These are phyloP conservation scores for Cyphomyrus plagiostoma DNA, from an alignment of 2,113 vertebrate genomes.

Conservation along the genomic window DNA sequence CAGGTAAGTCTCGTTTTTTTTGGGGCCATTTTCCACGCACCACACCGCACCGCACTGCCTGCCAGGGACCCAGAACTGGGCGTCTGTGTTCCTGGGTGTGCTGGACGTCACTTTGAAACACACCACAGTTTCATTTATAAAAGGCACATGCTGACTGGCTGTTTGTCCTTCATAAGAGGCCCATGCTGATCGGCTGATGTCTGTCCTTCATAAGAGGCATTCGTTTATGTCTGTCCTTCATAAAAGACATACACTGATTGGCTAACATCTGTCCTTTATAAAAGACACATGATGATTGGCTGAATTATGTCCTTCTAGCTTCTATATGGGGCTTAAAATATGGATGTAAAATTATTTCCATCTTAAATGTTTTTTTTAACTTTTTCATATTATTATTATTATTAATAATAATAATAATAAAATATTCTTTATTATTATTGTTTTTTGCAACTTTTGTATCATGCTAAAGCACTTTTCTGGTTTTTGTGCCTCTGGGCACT, in stretches of 20 bases:
- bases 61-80: slow-evolving; percentile 17
- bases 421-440: too few species aligned
- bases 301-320: slow-evolving; percentile 12
- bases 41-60: slow-evolving; percentile 23
- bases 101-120: neutral
- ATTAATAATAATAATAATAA: neutral
- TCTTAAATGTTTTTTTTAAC: neutral
- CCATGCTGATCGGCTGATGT: too few species aligned
- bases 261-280: neutral
- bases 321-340: slow-evolving; percentile 14
- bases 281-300: neutral
- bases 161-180: too few species aligned
- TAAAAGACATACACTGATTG: neutral
- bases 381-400: neutral
- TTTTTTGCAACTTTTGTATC: neutral
- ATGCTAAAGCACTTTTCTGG: neutral
- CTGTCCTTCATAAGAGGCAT: neutral
- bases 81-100: neutral
- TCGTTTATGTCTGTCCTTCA: neutral
- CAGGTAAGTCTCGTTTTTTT: slow-evolving; percentile 46
- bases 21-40: neutral
- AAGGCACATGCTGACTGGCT: neutral
- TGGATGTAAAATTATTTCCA: slow-evolving; percentile 22
- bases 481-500: neutral
- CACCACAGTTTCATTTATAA: neutral